Evolutionary conservation across 1,140 invertebrate genomes (phyloP).

Genomic region (Bicyclus anynana): DNA sequence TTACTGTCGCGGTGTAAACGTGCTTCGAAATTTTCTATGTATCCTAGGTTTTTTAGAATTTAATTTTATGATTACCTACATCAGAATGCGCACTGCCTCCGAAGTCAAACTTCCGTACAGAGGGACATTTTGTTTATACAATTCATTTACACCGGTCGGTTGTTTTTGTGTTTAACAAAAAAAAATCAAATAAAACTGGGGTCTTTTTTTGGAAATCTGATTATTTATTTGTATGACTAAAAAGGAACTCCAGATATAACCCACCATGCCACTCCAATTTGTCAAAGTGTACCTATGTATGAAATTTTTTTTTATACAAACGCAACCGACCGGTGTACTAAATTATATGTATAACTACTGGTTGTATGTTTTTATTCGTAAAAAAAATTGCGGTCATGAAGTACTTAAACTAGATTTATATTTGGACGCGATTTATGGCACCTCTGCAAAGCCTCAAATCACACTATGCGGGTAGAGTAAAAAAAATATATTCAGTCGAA

Average conservation of each 20-base stretch:
- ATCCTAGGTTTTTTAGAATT: conserved; percentile 46
- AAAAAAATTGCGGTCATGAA: conserved; percentile 32
- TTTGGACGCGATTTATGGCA: conserved; percentile 45
- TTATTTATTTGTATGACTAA: no score
- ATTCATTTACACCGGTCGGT: conserved; percentile 1
- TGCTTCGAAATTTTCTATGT: conserved; percentile 36
- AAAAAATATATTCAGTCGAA: no score
- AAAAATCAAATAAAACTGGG: no score
- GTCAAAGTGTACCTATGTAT: no score
- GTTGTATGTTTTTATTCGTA: conserved; percentile 26
- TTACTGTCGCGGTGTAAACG: conserved; percentile 32
- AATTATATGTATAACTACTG: neutral
- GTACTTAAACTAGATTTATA: conserved; percentile 66
- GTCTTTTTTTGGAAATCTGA: no score
- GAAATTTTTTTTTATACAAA: neutral
- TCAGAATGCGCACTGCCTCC: conserved; percentile 50
- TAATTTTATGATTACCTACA: conserved; percentile 49
- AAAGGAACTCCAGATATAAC: no score
- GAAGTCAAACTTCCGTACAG: conserved; percentile 39
- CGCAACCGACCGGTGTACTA: neutral
- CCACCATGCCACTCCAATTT: no score
- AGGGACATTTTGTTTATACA: neutral
- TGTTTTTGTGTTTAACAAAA: neutral
- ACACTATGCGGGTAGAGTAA: no score
- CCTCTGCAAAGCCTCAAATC: neutral